Percentiles rank a stretch among this genome's conserved stretches.
Conservation (phyloP, 2,888 invertebrate species). For the Napeogenes inachia region DNA sequence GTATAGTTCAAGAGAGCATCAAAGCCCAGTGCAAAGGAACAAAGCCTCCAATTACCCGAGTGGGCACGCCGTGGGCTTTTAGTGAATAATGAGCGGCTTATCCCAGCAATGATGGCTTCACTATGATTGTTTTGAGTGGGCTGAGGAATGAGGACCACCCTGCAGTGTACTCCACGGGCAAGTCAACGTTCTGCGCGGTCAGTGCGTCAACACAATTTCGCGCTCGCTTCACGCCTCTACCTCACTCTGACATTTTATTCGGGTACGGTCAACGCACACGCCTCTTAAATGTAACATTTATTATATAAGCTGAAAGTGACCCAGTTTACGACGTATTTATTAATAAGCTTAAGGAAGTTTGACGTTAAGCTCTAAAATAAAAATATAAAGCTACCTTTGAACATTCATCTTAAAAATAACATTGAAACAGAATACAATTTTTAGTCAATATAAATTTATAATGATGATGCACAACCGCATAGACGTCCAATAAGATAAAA, state of each 20-base stretch:
- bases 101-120: slow-evolving; percentile 66
- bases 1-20: slow-evolving; percentile 60
- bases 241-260: slow-evolving; percentile 68
- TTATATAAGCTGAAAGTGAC: slow-evolving; percentile 13
- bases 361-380: slow-evolving; percentile 34
- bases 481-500: not conserved
- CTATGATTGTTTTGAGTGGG: slow-evolving; percentile 67
- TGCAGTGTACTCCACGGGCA: slow-evolving; percentile 32
- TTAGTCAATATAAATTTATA: not conserved
- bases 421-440: no score
- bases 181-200: slow-evolving; percentile 36
- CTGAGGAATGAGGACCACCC: slow-evolving; percentile 59
- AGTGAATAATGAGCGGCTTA: slow-evolving; percentile 76
- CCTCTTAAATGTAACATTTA: slow-evolving; percentile 42
- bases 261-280: slow-evolving; percentile 59
- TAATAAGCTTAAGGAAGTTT: slow-evolving; percentile 28
- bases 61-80: slow-evolving; percentile 74
- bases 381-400: not conserved
- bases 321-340: slow-evolving; percentile 15
- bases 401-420: no score
- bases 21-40: slow-evolving; percentile 70
- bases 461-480: not conserved
- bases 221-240: slow-evolving; percentile 49
- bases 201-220: slow-evolving; percentile 65
- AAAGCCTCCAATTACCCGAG: slow-evolving; percentile 74